A percentile compares a stretch with the other conserved stretches of the same genome.
Evolutionary conservation across 2,797 vertebrate genomes (phyloP).

Genomic region (Myotis findleyi): DNA sequence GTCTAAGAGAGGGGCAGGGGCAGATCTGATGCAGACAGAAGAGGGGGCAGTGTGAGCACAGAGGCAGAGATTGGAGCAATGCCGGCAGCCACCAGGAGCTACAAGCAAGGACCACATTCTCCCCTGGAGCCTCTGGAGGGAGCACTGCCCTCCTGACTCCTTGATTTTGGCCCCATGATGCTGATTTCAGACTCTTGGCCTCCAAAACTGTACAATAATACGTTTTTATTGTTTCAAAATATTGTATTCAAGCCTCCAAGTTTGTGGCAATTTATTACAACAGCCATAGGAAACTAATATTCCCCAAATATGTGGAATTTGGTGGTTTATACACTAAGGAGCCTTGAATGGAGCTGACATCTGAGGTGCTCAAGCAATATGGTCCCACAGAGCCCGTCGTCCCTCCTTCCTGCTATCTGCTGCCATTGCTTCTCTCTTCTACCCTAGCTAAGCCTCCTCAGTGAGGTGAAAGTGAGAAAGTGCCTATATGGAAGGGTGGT

Average conservation of each 20-base stretch:
- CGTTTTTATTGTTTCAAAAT: neutral
- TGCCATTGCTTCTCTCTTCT: neutral
- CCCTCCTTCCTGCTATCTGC: neutral
- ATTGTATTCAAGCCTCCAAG: neutral
- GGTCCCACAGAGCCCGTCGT: neutral
- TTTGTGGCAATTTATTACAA: neutral
- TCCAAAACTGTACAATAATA: neutral
- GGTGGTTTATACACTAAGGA: neutral
- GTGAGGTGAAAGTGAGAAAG: neutral
- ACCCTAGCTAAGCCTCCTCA: neutral
- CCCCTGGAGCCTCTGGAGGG: too few relatives aligned
- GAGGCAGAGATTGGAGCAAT: too few relatives aligned
- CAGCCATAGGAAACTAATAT: neutral
- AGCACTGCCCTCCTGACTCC: too few relatives aligned
- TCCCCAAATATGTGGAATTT: neutral
- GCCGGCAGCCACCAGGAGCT: too few relatives aligned
- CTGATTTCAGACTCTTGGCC: neutral
- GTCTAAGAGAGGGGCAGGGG: too few relatives aligned
- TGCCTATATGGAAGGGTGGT: too few relatives aligned
- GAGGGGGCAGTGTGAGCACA: too few relatives aligned
- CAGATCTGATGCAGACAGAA: too few relatives aligned
- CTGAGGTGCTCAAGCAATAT: neutral
- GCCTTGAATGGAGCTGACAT: neutral
- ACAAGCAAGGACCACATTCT: too few relatives aligned
- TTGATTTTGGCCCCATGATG: too few relatives aligned